Conservation (phyloP, 2,113 vertebrate genomes). For the Platichthys flesus region DNA sequence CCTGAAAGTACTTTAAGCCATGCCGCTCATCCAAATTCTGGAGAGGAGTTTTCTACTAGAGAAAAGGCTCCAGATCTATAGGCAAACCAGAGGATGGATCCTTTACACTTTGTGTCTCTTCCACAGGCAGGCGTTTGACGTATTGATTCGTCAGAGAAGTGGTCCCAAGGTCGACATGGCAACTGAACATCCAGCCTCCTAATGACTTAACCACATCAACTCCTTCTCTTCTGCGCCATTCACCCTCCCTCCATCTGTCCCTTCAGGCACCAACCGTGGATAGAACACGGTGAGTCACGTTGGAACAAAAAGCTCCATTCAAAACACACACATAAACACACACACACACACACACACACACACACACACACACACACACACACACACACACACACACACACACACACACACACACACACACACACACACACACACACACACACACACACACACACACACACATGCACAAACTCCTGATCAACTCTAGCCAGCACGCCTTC, state of each 20-base stretch:
- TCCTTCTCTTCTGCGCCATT: conserved; percentile 50
- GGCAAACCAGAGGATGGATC: conserved; percentile 24
- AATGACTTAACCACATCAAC: conserved; percentile 81
- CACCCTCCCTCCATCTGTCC: conserved; percentile 67
- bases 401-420: conserved; percentile 44
- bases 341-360: conserved; percentile 36
- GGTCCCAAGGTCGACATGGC: conserved; percentile 51
- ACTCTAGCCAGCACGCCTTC: conserved; percentile 52
- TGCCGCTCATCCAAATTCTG: neutral
- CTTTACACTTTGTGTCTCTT: conserved; percentile 11
- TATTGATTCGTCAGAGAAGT: conserved; percentile 68
- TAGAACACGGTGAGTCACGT: conserved; percentile 79
- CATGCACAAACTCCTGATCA: conserved; percentile 59
- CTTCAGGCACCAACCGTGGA: conserved; percentile 72
- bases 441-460: conserved; percentile 20
- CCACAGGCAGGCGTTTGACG: conserved; percentile 24
- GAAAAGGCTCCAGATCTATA: conserved; percentile 15
- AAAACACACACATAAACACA: conserved; percentile 61
- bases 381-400: conserved; percentile 39
- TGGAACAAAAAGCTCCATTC: conserved; percentile 81
- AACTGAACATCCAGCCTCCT: conserved; percentile 69
- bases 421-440: conserved; percentile 46
- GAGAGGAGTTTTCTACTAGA: conserved; percentile 27
- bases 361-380: conserved; percentile 15
- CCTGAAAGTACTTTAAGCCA: conserved; percentile 9